A percentile compares a stretch with the other conserved stretches of the same genome.
Evolutionary conservation across 2,888 invertebrate genomes (phyloP).

Genomic region (Eilema sororculum): DNA sequence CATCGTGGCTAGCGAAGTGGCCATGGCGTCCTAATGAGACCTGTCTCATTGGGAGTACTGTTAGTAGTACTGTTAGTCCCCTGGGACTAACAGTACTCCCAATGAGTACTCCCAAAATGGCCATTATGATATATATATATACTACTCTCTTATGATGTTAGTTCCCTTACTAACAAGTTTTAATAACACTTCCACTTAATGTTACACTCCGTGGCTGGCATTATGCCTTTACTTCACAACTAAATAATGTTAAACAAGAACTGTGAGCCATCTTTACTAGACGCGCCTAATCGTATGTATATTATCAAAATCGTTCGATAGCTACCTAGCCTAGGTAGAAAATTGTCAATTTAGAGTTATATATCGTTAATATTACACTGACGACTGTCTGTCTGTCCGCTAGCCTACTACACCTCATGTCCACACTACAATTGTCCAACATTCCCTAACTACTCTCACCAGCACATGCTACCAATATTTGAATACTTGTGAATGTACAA

Average conservation of each 20-base stretch:
- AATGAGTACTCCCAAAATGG: too few relatives aligned
- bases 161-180: neutral
- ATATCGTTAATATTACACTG: neutral
- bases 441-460: neutral
- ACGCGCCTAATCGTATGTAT: neutral
- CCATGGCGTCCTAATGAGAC: too few relatives aligned
- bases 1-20: too few relatives aligned
- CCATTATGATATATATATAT: too few relatives aligned
- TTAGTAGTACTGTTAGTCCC: too few relatives aligned
- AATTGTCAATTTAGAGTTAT: neutral
- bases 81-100: too few relatives aligned
- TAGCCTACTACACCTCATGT: neutral
- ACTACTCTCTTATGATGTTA: too few relatives aligned
- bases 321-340: conserved; percentile 14
- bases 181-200: neutral
- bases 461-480: neutral
- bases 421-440: neutral
- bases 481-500: neutral
- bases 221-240: neutral
- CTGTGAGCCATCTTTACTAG: neutral
- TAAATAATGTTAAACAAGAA: neutral
- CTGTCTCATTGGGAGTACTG: too few relatives aligned
- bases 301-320: neutral
- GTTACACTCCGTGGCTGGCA: neutral
- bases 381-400: conserved; percentile 8